Evolutionary conservation across 2,888 invertebrate genomes (phyloP).

Genomic region (Calliopum simillimum): DNA sequence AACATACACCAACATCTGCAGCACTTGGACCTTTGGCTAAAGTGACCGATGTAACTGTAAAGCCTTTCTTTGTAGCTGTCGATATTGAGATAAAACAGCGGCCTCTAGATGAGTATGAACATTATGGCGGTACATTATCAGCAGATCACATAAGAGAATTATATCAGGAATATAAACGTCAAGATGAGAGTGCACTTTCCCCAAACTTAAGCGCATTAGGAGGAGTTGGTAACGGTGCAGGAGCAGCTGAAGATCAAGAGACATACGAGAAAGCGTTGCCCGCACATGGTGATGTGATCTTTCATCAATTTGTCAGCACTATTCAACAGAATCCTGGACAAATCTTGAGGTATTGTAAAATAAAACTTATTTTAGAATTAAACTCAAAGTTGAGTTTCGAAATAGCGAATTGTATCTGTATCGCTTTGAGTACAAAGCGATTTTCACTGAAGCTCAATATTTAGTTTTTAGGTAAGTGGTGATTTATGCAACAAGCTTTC

Average conservation of each 20-base stretch:
- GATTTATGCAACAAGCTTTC: too few relatives aligned
- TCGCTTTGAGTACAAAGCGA: too few relatives aligned
- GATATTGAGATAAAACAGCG: constrained; percentile 69
- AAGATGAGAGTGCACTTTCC: constrained; percentile 64
- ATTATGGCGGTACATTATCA: constrained; percentile 58
- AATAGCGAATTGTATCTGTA: too few relatives aligned
- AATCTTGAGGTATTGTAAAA: constrained; percentile 75
- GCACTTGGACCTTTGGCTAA: constrained; percentile 57
- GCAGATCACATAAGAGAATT: constrained; percentile 74
- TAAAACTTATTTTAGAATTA: too few relatives aligned
- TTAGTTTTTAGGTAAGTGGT: too few relatives aligned
- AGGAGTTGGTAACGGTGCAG: constrained; percentile 44
- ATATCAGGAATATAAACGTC: constrained; percentile 73
- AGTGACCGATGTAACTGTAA: constrained; percentile 67
- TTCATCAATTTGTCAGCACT: constrained; percentile 81
- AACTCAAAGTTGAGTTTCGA: too few relatives aligned
- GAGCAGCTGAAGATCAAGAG: constrained; percentile 69
- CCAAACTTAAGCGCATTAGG: constrained; percentile 51
- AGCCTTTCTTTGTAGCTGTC: constrained; percentile 72
- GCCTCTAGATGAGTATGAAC: constrained; percentile 60
- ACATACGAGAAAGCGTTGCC: constrained; percentile 84
- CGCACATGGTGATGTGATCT: constrained; percentile 84
- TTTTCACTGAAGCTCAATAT: too few relatives aligned
- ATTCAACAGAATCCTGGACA: constrained; percentile 84
- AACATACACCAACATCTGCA: constrained; percentile 68